phyloP scores from a whole-genome alignment of 2,888 invertebrate genomes.

The Dolomedes plantarius region DNA sequence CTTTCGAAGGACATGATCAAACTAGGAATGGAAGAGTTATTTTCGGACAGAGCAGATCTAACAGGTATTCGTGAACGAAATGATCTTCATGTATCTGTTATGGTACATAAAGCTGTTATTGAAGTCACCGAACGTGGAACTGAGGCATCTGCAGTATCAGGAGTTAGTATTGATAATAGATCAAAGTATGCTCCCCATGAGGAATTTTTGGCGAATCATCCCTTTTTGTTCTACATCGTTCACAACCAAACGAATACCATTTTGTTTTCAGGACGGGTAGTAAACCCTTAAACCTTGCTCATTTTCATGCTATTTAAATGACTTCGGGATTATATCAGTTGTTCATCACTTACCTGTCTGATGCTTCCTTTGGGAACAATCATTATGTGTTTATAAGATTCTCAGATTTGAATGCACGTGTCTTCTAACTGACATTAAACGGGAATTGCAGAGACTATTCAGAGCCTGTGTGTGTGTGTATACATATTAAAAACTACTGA shows the following conservation, averaged over 20 bases:
- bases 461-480: no score
- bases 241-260: constrained; percentile 38
- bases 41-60: constrained; percentile 57
- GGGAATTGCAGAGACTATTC: no score
- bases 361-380: background rate
- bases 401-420: no score
- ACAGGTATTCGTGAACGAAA: constrained; percentile 41
- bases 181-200: background rate
- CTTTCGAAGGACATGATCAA: constrained; percentile 48
- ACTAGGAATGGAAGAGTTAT: constrained; percentile 49
- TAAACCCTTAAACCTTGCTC: constrained; percentile 18
- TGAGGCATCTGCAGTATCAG: constrained; percentile 36
- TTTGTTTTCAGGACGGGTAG: constrained; percentile 50
- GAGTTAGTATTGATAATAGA: constrained; percentile 35
- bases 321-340: no score
- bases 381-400: background rate
- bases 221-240: constrained; percentile 54
- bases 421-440: no score
- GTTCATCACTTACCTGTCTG: background rate
- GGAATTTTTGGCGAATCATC: constrained; percentile 41
- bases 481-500: no score
- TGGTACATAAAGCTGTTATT: constrained; percentile 61
- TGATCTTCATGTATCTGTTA: constrained; percentile 52
- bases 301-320: background rate
- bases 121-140: constrained; percentile 46